These are phyloP conservation scores for Nyctalus aviator DNA, from an alignment of 2,797 vertebrate species.

Conservation along the genomic window DNA sequence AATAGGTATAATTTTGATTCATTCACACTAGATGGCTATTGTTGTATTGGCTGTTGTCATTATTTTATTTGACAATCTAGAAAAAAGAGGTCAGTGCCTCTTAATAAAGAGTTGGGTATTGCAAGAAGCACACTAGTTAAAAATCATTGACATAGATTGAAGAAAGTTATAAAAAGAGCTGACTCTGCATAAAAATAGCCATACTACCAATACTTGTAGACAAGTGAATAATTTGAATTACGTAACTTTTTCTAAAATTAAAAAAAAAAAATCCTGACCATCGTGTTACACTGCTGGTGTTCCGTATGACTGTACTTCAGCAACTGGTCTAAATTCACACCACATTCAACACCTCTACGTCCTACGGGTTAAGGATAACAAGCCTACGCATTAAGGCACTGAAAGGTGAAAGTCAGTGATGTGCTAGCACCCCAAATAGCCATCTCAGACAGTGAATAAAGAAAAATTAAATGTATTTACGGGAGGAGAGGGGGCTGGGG, in stretches of 20 bases:
- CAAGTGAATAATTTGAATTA: not conserved
- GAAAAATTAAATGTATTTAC: too few species aligned
- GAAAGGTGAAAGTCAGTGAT: too few species aligned
- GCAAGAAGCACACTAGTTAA: not conserved
- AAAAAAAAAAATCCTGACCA: too few species aligned
- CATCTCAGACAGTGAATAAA: too few species aligned
- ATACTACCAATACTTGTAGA: not conserved
- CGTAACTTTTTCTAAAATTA: not conserved
- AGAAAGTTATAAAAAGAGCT: not conserved
- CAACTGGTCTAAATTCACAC: not conserved
- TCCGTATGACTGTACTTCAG: rapidly evolving
- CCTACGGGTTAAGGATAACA: not conserved
- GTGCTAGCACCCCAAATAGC: too few species aligned
- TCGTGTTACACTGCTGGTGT: not conserved
- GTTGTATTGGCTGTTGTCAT: not conserved
- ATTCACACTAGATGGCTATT: not conserved
- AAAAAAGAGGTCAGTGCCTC: not conserved
- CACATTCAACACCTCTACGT: rapidly evolving
- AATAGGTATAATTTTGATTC: not conserved
- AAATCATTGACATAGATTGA: not conserved
- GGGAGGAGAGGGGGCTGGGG: too few species aligned
- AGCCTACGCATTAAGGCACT: too few species aligned
- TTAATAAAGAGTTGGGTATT: not conserved
- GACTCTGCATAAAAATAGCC: not conserved
- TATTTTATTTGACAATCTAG: not conserved